Conservation (phyloP, 2,888 invertebrate genomes). For the Graphium colonna region DNA sequence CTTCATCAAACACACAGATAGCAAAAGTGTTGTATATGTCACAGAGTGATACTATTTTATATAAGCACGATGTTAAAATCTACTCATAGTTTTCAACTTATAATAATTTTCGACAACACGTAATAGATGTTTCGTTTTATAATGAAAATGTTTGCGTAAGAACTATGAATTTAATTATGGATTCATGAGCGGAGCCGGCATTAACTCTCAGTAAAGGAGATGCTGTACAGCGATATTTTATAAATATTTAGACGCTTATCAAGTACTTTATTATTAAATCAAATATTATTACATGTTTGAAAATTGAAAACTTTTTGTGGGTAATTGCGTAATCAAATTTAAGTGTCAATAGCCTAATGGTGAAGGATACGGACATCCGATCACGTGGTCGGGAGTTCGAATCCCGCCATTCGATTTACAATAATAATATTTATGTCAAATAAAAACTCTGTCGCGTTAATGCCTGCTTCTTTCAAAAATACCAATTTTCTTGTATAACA, state of each 20-base stretch:
- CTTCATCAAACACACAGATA: slow-evolving; percentile 10
- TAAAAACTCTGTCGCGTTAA: background rate
- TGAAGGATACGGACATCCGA: no score
- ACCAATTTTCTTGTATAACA: slow-evolving; percentile 26
- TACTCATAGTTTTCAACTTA: slow-evolving; percentile 5
- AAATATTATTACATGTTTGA: background rate
- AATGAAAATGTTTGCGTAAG: slow-evolving; percentile 10
- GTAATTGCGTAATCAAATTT: no score
- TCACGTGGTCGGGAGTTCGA: no score
- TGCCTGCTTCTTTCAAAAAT: background rate
- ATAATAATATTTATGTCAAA: no score
- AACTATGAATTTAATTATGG: slow-evolving; percentile 6
- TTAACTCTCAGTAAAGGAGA: background rate
- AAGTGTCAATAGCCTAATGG: no score
- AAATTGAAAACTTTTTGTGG: no score
- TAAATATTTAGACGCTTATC: background rate
- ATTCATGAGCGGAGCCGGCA: slow-evolving; percentile 11
- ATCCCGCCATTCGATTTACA: no score
- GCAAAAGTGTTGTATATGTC: slow-evolving; percentile 26
- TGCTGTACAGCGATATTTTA: background rate
- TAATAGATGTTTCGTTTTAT: slow-evolving; percentile 23
- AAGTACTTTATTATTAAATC: background rate
- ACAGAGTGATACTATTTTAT: slow-evolving; percentile 31
- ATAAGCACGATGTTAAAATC: slow-evolving; percentile 9
- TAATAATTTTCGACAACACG: slow-evolving; percentile 26